Evolutionary conservation across 2,888 invertebrate genomes (phyloP).

Genomic region (Blomia tropicalis): DNA sequence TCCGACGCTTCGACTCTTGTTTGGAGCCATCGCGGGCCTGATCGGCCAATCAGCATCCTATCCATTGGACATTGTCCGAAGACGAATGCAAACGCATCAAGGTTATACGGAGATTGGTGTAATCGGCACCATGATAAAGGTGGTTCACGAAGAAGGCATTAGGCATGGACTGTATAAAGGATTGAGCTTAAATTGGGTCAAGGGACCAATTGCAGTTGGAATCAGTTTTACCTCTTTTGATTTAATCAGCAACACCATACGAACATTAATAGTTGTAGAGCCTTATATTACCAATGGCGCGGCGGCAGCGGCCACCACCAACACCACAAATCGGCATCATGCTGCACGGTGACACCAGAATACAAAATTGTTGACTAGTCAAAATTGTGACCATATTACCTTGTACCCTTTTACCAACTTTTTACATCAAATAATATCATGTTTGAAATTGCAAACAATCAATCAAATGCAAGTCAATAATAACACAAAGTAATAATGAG

Average conservation of each 20-base stretch:
- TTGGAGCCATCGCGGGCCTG: constrained; percentile 80
- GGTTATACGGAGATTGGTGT: constrained; percentile 47
- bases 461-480: too few relatives aligned
- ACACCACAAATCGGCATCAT: background rate
- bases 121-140: constrained; percentile 41
- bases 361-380: background rate
- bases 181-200: constrained; percentile 97
- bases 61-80: constrained; percentile 79
- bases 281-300: too few relatives aligned
- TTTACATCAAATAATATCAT: too few relatives aligned
- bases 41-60: constrained; percentile 89
- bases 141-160: constrained; percentile 55
- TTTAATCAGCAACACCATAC: constrained; percentile 27
- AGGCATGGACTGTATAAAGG: constrained; percentile 88
- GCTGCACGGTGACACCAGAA: background rate
- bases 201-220: constrained; percentile 53
- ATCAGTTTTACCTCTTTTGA: constrained; percentile 94
- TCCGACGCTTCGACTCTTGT: constrained; percentile 51
- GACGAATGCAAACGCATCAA: constrained; percentile 51
- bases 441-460: too few relatives aligned
- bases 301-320: too few relatives aligned
- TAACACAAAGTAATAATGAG: too few relatives aligned
- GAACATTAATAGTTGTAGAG: background rate
- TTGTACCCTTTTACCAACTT: too few relatives aligned
- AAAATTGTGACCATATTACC: background rate